These are phyloP conservation scores for Cephus cinctus DNA, from an alignment of 1,140 invertebrate genomes.

Conservation along the genomic window DNA sequence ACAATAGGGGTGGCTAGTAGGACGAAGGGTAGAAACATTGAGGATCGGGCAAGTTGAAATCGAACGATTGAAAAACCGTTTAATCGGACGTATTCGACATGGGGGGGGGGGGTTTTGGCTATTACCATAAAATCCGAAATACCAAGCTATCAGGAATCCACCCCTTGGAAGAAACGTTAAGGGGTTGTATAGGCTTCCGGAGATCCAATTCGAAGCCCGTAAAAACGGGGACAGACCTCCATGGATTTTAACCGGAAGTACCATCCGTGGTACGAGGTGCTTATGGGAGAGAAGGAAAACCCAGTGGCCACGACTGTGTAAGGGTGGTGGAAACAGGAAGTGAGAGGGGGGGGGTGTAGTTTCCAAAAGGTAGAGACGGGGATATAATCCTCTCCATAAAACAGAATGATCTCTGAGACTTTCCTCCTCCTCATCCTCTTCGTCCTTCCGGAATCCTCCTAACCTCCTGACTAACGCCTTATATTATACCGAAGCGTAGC, in stretches of 20 bases:
- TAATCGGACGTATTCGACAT: too few species aligned
- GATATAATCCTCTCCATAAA: constrained; percentile 10
- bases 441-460: not conserved
- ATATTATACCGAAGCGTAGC: constrained; percentile 2
- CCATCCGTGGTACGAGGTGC: not conserved
- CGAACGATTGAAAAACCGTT: too few species aligned
- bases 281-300: not conserved
- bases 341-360: not conserved
- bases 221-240: too few species aligned
- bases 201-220: too few species aligned
- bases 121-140: too few species aligned
- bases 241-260: not conserved
- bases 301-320: not conserved
- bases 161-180: too few species aligned
- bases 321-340: not conserved
- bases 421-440: not conserved
- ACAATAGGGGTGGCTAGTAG: too few species aligned
- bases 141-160: too few species aligned
- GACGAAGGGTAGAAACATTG: too few species aligned
- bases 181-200: too few species aligned
- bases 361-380: not conserved
- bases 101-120: too few species aligned
- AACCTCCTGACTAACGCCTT: constrained; percentile 8
- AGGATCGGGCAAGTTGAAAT: too few species aligned
- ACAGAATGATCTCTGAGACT: constrained; percentile 6